phyloP scores from a whole-genome alignment of 2,113 vertebrate species.

The Riparia riparia region DNA sequence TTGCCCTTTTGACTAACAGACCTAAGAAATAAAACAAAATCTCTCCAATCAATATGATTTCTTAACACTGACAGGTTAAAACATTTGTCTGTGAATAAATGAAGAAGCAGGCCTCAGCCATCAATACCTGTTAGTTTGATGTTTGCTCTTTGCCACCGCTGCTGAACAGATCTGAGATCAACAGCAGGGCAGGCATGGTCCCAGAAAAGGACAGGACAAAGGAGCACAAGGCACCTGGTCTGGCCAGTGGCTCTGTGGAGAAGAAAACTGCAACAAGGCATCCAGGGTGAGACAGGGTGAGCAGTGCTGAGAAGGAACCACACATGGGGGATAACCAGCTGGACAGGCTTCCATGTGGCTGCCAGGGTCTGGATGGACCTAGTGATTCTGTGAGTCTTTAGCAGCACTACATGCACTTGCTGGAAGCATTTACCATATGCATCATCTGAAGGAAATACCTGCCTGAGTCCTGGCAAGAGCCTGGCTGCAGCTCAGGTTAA shows the following conservation, averaged over 20 bases:
- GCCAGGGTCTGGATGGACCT: not conserved
- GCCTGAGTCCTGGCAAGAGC: not conserved
- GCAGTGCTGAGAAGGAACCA: not conserved
- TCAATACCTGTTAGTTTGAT: not conserved
- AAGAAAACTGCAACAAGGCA: not conserved
- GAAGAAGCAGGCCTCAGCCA: not conserved
- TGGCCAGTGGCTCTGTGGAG: not conserved
- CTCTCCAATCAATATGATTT: not conserved
- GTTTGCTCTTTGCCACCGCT: not conserved
- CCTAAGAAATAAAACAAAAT: conserved; percentile 1
- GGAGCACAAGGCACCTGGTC: not conserved
- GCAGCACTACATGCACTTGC: not conserved
- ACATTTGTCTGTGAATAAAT: not conserved
- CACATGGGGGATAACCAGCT: not conserved
- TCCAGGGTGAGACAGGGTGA: not conserved
- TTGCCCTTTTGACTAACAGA: conserved; percentile 5
- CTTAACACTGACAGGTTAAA: not conserved
- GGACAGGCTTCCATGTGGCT: not conserved
- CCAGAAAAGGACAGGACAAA: not conserved
- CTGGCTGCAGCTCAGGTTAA: not conserved
- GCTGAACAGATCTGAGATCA: not conserved
- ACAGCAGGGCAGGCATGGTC: not conserved
- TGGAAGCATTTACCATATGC: not conserved
- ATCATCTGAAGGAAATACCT: not conserved
- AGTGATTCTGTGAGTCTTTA: not conserved